Conservation (phyloP, 2,888 invertebrate species). For the Labia minor region DNA sequence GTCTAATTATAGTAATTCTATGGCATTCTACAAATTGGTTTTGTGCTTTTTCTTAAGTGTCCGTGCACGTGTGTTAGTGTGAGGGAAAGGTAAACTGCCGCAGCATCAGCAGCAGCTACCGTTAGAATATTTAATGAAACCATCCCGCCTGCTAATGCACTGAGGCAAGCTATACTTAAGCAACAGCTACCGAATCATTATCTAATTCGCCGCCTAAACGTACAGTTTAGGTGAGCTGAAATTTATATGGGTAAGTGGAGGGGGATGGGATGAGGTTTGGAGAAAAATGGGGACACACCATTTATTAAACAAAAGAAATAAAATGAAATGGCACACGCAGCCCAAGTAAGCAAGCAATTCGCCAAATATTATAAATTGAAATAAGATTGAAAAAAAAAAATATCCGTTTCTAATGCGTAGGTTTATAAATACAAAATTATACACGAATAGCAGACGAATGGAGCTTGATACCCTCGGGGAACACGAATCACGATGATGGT, state of each 20-base stretch:
- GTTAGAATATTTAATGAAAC: conserved; percentile 13
- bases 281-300: background rate
- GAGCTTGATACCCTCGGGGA: too few species aligned
- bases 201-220: background rate
- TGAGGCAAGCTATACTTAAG: background rate
- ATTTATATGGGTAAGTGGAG: too few species aligned
- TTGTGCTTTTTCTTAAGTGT: background rate
- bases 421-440: conserved; percentile 13
- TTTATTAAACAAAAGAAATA: background rate
- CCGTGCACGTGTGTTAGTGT: background rate
- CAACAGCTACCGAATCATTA: background rate
- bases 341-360: too few species aligned
- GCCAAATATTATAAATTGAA: background rate
- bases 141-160: conserved; percentile 1
- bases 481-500: too few species aligned
- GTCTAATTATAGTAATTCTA: background rate
- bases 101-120: background rate
- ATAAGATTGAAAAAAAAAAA: background rate
- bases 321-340: background rate
- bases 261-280: too few species aligned
- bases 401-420: background rate
- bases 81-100: background rate
- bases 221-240: background rate
- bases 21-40: conserved; percentile 8
- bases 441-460: background rate